Conservation (phyloP, 2,113 vertebrate species). For the Murina feae region DNA sequence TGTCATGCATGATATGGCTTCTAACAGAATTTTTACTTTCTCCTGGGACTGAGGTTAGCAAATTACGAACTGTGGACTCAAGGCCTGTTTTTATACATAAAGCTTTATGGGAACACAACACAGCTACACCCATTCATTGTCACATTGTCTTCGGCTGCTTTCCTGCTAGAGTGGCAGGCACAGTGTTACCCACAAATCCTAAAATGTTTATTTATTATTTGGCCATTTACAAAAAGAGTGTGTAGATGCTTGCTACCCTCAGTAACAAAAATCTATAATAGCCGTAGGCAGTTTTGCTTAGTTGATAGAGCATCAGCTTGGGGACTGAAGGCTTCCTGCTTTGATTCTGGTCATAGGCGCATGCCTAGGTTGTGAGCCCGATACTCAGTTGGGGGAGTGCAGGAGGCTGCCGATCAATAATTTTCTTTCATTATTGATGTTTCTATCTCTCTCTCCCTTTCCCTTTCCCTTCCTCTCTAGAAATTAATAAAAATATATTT, state of each 20-base stretch:
- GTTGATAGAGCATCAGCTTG: too few relatives aligned
- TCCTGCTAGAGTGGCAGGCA: neutral
- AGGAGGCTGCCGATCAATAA: too few relatives aligned
- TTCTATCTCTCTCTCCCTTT: too few relatives aligned
- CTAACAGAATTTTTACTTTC: neutral
- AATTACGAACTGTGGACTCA: neutral
- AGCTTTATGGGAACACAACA: neutral
- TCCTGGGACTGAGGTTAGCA: neutral
- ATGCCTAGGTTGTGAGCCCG: too few relatives aligned
- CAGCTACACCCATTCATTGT: neutral
- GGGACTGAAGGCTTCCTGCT: too few relatives aligned
- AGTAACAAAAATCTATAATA: neutral
- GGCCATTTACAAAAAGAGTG: neutral
- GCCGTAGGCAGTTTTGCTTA: too few relatives aligned
- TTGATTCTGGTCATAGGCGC: too few relatives aligned
- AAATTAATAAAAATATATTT: too few relatives aligned
- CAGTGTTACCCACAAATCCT: neutral
- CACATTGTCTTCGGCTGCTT: neutral
- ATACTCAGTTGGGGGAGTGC: too few relatives aligned
- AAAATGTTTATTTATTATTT: neutral
- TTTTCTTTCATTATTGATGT: too few relatives aligned
- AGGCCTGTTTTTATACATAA: slow-evolving; percentile 40
- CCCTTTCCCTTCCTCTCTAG: too few relatives aligned
- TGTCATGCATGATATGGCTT: neutral
- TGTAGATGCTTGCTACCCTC: neutral